A percentile compares a stretch with the other conserved stretches of the same genome.
Evolutionary conservation across 2,888 invertebrate genomes (phyloP).

Genomic region (Sinopyrophorus schimmeli): DNA sequence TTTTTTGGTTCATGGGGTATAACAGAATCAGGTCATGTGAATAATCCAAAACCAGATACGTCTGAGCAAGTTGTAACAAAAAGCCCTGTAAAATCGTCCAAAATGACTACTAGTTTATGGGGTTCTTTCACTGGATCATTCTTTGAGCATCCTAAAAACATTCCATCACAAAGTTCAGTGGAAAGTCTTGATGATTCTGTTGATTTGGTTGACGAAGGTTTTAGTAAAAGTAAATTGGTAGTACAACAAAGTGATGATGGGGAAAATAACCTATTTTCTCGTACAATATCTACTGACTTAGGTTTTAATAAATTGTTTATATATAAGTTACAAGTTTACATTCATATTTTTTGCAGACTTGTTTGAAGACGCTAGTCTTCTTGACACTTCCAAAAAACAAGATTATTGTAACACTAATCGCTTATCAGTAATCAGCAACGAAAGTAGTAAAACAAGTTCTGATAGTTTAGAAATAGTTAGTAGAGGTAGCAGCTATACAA

Average conservation of each 20-base stretch:
- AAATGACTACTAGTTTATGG: constrained; percentile 65
- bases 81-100: constrained; percentile 58
- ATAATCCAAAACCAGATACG: constrained; percentile 40
- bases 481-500: constrained; percentile 65
- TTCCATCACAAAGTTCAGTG: constrained; percentile 49
- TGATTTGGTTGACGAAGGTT: constrained; percentile 59
- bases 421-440: constrained; percentile 64
- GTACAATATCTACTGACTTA: too few relatives aligned
- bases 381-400: too few relatives aligned
- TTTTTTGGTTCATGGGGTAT: constrained; percentile 66
- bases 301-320: too few relatives aligned
- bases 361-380: too few relatives aligned
- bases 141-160: constrained; percentile 65
- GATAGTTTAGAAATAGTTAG: constrained; percentile 81
- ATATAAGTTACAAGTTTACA: too few relatives aligned
- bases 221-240: constrained; percentile 65
- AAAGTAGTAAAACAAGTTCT: constrained; percentile 68
- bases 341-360: too few relatives aligned
- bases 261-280: constrained; percentile 22
- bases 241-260: constrained; percentile 59
- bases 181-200: constrained; percentile 61
- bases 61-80: constrained; percentile 54
- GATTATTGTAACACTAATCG: constrained; percentile 55
- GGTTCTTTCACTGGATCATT: constrained; percentile 85
- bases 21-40: constrained; percentile 41